Percentiles rank a stretch among this genome's conserved stretches.
These are phyloP conservation scores for Peromyscus eremicus DNA, from an alignment of 2,797 vertebrate genomes.

Conservation along the genomic window DNA sequence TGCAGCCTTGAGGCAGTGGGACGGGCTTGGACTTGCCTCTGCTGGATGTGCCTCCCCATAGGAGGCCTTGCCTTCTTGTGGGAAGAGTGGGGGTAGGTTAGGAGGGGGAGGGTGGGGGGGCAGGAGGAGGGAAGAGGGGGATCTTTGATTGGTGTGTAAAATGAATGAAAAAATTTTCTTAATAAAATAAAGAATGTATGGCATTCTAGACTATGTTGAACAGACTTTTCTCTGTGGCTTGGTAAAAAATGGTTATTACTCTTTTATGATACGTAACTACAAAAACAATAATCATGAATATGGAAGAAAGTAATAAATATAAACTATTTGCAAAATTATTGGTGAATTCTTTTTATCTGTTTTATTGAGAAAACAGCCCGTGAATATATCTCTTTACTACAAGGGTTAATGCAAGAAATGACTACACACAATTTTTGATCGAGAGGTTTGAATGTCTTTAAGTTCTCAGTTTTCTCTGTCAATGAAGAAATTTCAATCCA, in stretches of 20 bases:
- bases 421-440: background rate
- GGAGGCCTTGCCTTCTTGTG: no score
- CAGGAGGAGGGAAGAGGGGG: no score
- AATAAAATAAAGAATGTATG: background rate
- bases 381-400: background rate
- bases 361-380: slow-evolving; percentile 15
- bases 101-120: no score
- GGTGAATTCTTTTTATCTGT: background rate
- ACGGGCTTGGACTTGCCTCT: no score
- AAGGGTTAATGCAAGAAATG: slow-evolving; percentile 25
- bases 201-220: background rate
- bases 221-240: background rate
- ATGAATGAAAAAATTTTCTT: no score
- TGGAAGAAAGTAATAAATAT: background rate
- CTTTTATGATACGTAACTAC: background rate
- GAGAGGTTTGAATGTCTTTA: slow-evolving; percentile 21
- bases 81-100: no score
- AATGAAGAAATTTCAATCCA: slow-evolving; percentile 27
- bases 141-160: no score
- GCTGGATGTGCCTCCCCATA: no score
- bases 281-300: background rate
- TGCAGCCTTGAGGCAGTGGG: no score
- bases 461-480: slow-evolving; percentile 25
- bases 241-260: background rate
- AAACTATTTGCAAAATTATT: slow-evolving; percentile 26